A percentile compares a stretch with the other conserved stretches of the same genome.
Evolutionary conservation across 2,113 vertebrate genomes (phyloP).

Genomic region (Salvelinus alpinus): DNA sequence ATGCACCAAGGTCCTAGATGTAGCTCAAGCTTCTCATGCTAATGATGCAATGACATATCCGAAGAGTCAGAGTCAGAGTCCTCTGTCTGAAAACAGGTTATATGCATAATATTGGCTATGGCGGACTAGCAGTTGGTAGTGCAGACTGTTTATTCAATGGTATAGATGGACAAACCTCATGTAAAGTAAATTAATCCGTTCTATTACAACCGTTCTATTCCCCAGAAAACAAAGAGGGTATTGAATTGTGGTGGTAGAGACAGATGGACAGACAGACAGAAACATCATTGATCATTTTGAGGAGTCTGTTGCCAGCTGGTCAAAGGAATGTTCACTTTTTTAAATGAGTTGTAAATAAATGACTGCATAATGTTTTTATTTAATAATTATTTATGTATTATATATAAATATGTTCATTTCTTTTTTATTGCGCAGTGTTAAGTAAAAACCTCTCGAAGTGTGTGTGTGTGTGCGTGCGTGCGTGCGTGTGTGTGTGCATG

Average conservation of each 20-base stretch:
- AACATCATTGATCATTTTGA: constrained; percentile 12
- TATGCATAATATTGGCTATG: not conserved
- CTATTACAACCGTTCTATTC: not conserved
- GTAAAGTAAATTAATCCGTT: not conserved
- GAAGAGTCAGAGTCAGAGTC: not conserved
- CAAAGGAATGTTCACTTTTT: constrained; percentile 81
- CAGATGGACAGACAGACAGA: no score
- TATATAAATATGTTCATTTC: constrained; percentile 79
- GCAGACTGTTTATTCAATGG: not conserved
- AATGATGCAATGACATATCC: not conserved
- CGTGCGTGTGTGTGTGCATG: not conserved
- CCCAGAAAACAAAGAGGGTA: not conserved
- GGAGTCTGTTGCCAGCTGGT: constrained; percentile 50
- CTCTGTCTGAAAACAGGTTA: no score
- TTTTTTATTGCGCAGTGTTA: constrained; percentile 81
- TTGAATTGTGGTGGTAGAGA: not conserved
- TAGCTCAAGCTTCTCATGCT: not conserved
- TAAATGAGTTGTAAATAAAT: constrained; percentile 81
- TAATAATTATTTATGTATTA: constrained; percentile 84
- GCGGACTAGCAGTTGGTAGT: not conserved
- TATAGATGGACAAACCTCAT: not conserved
- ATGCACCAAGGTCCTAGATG: not conserved
- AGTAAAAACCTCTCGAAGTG: constrained; percentile 41
- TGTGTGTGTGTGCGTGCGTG: constrained; percentile 37
- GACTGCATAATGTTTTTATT: constrained; percentile 78